Evolutionary conservation across 1,140 invertebrate species (phyloP).

Genomic region (Geopemphigus sp.): DNA sequence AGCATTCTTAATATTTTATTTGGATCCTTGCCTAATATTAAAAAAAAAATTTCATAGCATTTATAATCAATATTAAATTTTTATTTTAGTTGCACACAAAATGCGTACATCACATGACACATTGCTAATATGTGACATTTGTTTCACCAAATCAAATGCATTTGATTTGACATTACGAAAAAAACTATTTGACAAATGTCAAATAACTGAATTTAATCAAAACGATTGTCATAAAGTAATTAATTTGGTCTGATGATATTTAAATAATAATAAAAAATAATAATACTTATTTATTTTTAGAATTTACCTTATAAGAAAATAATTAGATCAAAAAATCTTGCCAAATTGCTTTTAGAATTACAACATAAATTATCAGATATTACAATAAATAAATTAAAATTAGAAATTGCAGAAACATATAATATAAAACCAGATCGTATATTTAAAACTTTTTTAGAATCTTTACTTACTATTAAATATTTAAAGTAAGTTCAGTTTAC

Average conservation of each 20-base stretch:
- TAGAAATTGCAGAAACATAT: conserved; percentile 41
- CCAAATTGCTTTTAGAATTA: conserved; percentile 30
- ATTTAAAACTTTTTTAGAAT: conserved; percentile 16
- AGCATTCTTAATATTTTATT: no score
- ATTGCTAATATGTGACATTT: conserved; percentile 69
- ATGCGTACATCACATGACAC: conserved; percentile 82
- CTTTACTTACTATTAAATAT: conserved; percentile 32
- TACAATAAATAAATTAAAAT: conserved; percentile 1
- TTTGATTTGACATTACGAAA: conserved; percentile 65
- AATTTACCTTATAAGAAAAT: conserved; percentile 26
- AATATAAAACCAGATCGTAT: conserved; percentile 9
- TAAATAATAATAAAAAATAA: background rate
- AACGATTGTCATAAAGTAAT: conserved; percentile 14
- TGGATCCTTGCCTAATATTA: no score
- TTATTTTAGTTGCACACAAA: conserved; percentile 68
- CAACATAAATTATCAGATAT: background rate
- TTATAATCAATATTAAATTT: conserved; percentile 51
- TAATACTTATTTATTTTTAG: conserved; percentile 23
- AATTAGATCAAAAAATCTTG: conserved; percentile 39
- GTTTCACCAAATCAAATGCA: conserved; percentile 72
- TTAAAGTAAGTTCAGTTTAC: conserved; percentile 20
- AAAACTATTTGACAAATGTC: conserved; percentile 56
- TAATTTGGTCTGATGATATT: background rate
- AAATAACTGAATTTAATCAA: conserved; percentile 60
- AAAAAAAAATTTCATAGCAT: no score